Evolutionary conservation across 2,113 vertebrate species (phyloP).

Genomic region (Synchiropus splendidus): DNA sequence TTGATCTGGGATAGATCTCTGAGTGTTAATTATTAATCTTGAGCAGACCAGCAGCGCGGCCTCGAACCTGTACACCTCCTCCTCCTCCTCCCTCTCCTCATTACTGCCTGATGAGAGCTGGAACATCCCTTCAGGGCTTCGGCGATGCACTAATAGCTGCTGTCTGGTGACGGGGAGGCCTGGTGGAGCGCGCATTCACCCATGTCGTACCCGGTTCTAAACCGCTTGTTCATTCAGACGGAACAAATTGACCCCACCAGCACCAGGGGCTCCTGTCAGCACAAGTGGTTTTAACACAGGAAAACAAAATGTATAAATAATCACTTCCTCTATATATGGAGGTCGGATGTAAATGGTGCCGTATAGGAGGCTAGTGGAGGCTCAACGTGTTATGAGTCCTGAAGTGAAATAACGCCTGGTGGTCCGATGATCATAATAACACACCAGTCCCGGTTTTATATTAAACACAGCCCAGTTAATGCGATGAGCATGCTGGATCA

Average conservation of each 20-base stretch:
- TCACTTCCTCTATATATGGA: constrained; percentile 7
- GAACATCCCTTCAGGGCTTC: constrained; percentile 27
- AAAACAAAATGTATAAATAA: constrained; percentile 23
- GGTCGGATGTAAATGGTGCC: constrained; percentile 1
- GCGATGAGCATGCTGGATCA: too few relatives aligned
- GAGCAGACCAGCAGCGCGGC: constrained; percentile 18
- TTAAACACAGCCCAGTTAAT: too few relatives aligned
- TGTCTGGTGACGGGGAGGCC: constrained; percentile 30
- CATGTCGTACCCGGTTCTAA: constrained; percentile 5
- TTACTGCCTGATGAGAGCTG: constrained; percentile 37
- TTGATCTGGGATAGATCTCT: constrained; percentile 5
- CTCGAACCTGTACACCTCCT: constrained; percentile 17
- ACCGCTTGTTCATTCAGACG: constrained; percentile 30
- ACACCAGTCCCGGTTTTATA: too few relatives aligned
- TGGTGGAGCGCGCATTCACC: constrained; percentile 19
- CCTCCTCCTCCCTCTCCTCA: constrained; percentile 17
- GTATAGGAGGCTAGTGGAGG: too few relatives aligned
- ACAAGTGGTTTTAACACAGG: constrained; percentile 3
- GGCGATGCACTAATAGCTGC: constrained; percentile 24
- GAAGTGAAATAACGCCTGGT: too few relatives aligned
- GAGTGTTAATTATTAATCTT: constrained; percentile 32
- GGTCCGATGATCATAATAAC: too few relatives aligned
- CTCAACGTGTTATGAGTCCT: too few relatives aligned
- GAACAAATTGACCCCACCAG: constrained; percentile 21
- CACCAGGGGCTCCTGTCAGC: constrained; percentile 16